Base-by-base conservation (phyloP, 2,797 vertebrate species). In the Ctenopoma kingsleyae region DNA sequence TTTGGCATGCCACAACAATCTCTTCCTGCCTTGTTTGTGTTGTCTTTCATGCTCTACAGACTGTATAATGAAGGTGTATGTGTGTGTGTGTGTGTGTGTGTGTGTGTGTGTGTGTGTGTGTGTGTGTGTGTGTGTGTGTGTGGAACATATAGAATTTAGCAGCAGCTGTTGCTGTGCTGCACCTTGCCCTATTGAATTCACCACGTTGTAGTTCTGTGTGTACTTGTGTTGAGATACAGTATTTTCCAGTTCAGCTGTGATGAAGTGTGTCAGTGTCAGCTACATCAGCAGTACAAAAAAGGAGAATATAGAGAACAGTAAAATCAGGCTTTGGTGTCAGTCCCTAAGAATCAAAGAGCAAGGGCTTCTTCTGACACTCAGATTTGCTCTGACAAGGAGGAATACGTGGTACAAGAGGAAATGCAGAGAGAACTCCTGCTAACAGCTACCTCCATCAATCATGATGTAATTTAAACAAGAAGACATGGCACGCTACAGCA, bases 271-370 rank as follows among this genome's bases (percentile, higher is more conserved):
- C 38, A 40, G 59, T 65, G 55, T 58, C 63, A 55, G 35, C 40
- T 13, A 5, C 66, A 7, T 30, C 6, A 30, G 7, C 27, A 30
- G 27, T 30, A 30, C 25, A 30, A 55, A n/a, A 49, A 30, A 55
- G 15, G 46, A 68, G 60, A 46, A 25, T 15, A 66, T 25, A 27
- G 25, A 27, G 32, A 53, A 19, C 56, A 36, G 35, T n/a, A 48
- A 55, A 41, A 30, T 51, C 3, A 11, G 38, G 30, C 43, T 49
- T 67, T 74, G 57, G 30, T 63, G 56, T 70, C 56, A 54, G 59
- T 47, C 16, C 7, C 1, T 58, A 20, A 30, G 30, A 71, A 71
- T 63, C 61, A 78, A 67, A 67, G 38, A 35, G 27, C 13, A 16
- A 13, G 5, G 19, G 19, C 15, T 27, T 58, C 52, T 10, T 47